Evolutionary conservation across 2,797 vertebrate species (phyloP).

Genomic region (Rallus crepitans): DNA sequence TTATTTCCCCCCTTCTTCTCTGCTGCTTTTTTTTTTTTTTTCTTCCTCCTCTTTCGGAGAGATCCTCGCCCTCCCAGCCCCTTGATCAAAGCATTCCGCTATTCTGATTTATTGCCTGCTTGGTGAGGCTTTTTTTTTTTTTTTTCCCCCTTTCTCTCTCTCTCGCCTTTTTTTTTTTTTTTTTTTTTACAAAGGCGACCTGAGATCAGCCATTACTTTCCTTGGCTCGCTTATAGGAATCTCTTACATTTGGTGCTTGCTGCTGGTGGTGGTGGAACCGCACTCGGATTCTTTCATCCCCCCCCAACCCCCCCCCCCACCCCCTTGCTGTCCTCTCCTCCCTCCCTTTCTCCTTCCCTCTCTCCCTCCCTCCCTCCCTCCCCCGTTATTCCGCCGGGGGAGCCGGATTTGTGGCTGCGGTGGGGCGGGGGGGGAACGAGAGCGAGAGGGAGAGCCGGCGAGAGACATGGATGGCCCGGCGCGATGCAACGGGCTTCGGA

Average conservation of each 20-base stretch:
- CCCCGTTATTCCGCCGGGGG: slow-evolving; percentile 70
- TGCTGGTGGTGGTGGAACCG: slow-evolving; percentile 75
- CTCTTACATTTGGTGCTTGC: slow-evolving; percentile 72
- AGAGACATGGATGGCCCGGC: slow-evolving; percentile 90
- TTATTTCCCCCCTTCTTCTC: not conserved
- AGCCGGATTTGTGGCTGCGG: slow-evolving; percentile 76
- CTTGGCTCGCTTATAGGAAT: slow-evolving; percentile 81
- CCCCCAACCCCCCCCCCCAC: not conserved
- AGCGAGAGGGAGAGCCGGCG: slow-evolving; percentile 24
- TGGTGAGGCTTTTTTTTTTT: slow-evolving; percentile 65
- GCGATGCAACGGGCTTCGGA: slow-evolving; percentile 88
- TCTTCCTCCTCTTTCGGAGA: slow-evolving; percentile 63
- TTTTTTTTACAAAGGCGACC: slow-evolving; percentile 78
- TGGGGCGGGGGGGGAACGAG: slow-evolving; percentile 47
- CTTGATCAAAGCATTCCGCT: slow-evolving; percentile 84
- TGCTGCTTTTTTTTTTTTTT: not conserved
- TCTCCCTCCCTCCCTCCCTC: slow-evolving; percentile 57
- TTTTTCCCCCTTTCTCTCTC: not conserved
- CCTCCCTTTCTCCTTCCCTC: slow-evolving; percentile 45
- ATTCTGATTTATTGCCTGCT: slow-evolving; percentile 81
- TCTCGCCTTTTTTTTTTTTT: slow-evolving; percentile 31
- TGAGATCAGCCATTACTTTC: slow-evolving; percentile 80
- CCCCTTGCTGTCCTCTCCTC: slow-evolving; percentile 39
- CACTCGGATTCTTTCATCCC: slow-evolving; percentile 74
- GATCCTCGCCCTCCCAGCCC: slow-evolving; percentile 73